Base-by-base conservation (phyloP, 2,888 invertebrate species). In the Gortyna flavago region DNA sequence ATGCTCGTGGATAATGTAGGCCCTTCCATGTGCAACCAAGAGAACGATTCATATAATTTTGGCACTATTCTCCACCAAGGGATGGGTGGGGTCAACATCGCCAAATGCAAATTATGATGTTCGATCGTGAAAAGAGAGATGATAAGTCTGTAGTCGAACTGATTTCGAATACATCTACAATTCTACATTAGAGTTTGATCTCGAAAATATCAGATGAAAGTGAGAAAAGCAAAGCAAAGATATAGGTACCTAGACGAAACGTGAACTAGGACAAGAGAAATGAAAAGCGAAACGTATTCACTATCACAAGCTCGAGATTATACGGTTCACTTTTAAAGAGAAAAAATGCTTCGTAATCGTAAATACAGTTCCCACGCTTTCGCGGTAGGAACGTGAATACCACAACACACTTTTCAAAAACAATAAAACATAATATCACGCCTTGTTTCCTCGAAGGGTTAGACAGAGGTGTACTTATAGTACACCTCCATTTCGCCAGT, bases 251-350 rank as follows among this genome's bases (percentile, higher is more conserved):
- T n/a, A 72, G 38, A 77, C 62, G 29, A 44, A 73, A 75, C 72
- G 75, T 65, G 67, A 84, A 74, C 80, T 80, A 81, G 81, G 81
- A 67, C 80, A 84, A 79, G 76, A 79, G 80, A 87, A 87, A 88
- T 82, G 76, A 88, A 85, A 87, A 88, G 85, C 82, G 76, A 83
- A 81, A 81, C 74, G 62, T 75, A 76, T 64, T 62, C 59, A 64
- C 77, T 74, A 70, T 59, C 64, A 68, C 75, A 74, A 79, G 62
- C 16, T 68, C 69, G 18, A 85, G 67, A 89, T 90, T 89, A 86
- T 85, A 89, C 88, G 89, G 89, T 89, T 88, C 81, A 89, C 77
- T 89, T 90, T 85, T 73, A 77, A 85, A 85, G 77, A 72, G 72
- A 81, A 85, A 88, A 83, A 75, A 72, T 64, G 71, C 82, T 76